Evolutionary conservation across 2,888 invertebrate genomes (phyloP), one percentile per base, ranked within the genome.

Genomic region (Formica aserva): DNA sequence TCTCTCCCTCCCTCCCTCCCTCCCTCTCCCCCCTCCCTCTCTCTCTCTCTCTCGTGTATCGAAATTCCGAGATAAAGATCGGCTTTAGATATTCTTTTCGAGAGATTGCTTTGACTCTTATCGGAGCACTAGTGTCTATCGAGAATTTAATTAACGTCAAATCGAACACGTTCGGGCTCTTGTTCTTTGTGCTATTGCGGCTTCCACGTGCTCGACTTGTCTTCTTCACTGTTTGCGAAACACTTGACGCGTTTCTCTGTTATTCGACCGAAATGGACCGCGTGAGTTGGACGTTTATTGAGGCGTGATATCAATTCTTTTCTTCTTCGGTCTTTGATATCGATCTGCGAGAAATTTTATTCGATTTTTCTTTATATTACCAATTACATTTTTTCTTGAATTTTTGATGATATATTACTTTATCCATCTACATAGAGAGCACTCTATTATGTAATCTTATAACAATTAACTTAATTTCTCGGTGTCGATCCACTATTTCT

Each of bases 111-210:
- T 13, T 9, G 22, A 18, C 11, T 60, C 60, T 45, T 45, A 18
- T 80, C 8, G 35, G 45, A 45, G n/a, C 22, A 35, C 66, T 66
- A n/a, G 71, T 6, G 52, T 57, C 45, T 60, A 45, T 71, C 22
- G 45, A 60, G 60, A 55, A 72, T 32, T 80, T 80, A 80, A 80
- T 80, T 80, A 80, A 80, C 72, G 72, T 80, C 72, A 78, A 41
- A 35, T 22, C 78, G 78, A 72, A 72, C 45, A 26, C 48, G 65
- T 65, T 52, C 32, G 75, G 22, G 6, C 38, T 60, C 41, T 15
- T 67, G 55, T 26, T 60, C 60, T 60, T 60, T 32, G 57, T 18
- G 60, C 29, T 22, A 35, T 69, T 6, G 35, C 71, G 71, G 32
- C 45, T 32, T 18, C 22, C 35, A 35, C 35, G 26, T 35, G 26